Evolutionary conservation across 2,888 invertebrate species (phyloP), one percentile per base, ranked within the genome.

Genomic region (Pantelozetes paolii): DNA sequence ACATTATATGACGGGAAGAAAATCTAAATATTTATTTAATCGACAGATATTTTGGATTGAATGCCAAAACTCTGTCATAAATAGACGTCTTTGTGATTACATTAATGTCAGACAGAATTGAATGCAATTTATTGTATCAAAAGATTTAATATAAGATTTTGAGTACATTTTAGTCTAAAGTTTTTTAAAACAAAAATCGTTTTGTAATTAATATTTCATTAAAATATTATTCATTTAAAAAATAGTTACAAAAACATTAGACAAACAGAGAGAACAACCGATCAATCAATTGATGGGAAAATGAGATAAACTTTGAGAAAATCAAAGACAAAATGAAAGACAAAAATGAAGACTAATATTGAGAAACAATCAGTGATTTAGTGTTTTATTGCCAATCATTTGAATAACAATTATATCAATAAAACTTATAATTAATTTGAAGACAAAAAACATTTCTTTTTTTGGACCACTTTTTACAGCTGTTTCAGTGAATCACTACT

Each of bases 401-500:
- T n/a, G n/a, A n/a, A n/a, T n/a, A n/a, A n/a, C n/a, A n/a, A n/a
- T n/a, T n/a, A n/a, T n/a, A n/a, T n/a, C n/a, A n/a, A n/a, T n/a
- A n/a, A n/a, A n/a, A n/a, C n/a, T n/a, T n/a, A n/a, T n/a, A n/a
- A n/a, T n/a, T n/a, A n/a, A n/a, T n/a, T n/a, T n/a, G n/a, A n/a
- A n/a, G n/a, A n/a, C n/a, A n/a, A n/a, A n/a, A n/a, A n/a, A n/a
- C n/a, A n/a, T n/a, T n/a, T n/a, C n/a, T n/a, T n/a, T n/a, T n/a
- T n/a, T n/a, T 64, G 62, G 62, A 64, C 62, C 62, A 64, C 62
- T 64, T 64, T n/a, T 64, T 64, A 64, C 62, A 64, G 62, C 62
- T 64, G 62, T 64, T 32, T 64, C 36, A 64, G 62, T 64, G 36
- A 28, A 30, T 28, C 28, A 28, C 26, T 28, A 57, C 57, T 57